Conservation (phyloP, 2,113 vertebrate species). For the Carollia perspicillata region DNA sequence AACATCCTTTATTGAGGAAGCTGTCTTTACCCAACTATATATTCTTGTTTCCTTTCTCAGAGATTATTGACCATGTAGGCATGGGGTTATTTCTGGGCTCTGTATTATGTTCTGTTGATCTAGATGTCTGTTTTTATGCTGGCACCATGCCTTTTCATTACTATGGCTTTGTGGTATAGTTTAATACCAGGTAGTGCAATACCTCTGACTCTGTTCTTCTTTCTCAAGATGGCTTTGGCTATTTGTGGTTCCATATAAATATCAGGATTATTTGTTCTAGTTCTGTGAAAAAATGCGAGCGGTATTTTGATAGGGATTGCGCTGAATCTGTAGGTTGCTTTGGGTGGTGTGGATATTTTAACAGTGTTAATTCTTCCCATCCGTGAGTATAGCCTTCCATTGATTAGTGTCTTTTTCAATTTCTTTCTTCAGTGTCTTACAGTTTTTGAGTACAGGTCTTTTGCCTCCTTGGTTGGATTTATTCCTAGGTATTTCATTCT, state of each 20-base stretch:
- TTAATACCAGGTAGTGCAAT: neutral
- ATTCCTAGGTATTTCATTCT: neutral
- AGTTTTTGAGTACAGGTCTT: neutral
- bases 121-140: neutral
- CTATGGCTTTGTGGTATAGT: neutral
- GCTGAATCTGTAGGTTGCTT: neutral
- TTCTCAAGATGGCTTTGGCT: neutral
- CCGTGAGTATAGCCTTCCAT: neutral
- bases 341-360: neutral
- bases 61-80: no score
- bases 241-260: neutral
- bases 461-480: neutral
- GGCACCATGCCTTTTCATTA: neutral
- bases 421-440: neutral
- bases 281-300: neutral
- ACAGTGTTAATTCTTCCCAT: neutral
- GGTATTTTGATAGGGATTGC: neutral
- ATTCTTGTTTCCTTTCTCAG: neutral
- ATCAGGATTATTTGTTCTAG: neutral
- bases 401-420: neutral
- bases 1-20: neutral
- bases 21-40: neutral
- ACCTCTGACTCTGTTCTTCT: neutral
- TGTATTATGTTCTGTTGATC: neutral
- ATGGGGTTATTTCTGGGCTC: neutral